Evolutionary conservation across 2,113 vertebrate genomes (phyloP).

Genomic region (Nyctibius bracteatus): DNA sequence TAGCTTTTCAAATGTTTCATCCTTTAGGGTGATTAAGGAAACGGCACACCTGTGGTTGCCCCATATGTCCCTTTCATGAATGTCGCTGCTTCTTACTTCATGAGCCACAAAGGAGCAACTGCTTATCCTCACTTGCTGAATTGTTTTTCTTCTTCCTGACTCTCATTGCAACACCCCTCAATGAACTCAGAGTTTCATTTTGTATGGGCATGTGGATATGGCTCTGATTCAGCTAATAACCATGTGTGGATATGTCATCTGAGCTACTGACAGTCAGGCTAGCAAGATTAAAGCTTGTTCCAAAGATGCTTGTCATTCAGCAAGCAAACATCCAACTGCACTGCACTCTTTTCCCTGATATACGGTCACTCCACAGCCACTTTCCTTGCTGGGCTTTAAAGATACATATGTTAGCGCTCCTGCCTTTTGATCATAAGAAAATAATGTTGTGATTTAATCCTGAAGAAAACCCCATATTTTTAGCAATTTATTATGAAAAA

Average conservation of each 20-base stretch:
- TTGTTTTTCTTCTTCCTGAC: background rate
- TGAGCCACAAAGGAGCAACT: background rate
- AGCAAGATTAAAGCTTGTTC: background rate
- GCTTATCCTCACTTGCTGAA: background rate
- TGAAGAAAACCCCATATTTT: background rate
- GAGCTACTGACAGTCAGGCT: accelerated
- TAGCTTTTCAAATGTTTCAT: background rate
- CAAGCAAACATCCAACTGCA: background rate
- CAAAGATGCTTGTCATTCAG: background rate
- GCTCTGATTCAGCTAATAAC: background rate
- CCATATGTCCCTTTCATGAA: background rate
- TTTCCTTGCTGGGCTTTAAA: background rate
- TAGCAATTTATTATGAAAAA: background rate
- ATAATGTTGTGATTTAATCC: background rate
- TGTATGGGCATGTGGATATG: background rate
- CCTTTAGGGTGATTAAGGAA: background rate
- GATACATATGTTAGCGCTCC: background rate
- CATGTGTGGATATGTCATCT: background rate
- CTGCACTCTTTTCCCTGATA: background rate
- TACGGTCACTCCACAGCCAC: background rate
- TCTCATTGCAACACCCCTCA: background rate
- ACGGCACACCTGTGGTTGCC: background rate
- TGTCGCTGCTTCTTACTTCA: background rate
- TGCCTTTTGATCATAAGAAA: background rate
- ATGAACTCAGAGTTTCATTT: background rate